phyloP scores from a whole-genome alignment of 1,140 invertebrate species.

The Apocrypta bakeri region DNA sequence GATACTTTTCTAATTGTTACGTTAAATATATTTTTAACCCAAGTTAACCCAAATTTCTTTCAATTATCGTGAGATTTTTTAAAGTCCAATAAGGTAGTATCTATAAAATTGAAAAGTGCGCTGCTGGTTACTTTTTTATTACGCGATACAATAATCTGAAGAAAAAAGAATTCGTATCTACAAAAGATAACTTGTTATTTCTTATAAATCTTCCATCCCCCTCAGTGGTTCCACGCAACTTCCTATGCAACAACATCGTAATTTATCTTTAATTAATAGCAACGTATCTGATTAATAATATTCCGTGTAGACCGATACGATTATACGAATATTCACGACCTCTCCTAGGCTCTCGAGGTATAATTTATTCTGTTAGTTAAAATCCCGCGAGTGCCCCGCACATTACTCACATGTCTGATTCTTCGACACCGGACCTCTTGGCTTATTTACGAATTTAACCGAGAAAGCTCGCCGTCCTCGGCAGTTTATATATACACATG shows the following conservation, averaged over 20 bases:
- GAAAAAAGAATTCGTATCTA: too few relatives aligned
- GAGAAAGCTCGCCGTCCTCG: background rate
- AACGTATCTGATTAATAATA: background rate
- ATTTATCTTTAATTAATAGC: background rate
- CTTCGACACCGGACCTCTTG: background rate
- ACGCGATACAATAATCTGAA: too few relatives aligned
- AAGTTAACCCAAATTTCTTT: too few relatives aligned
- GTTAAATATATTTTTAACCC: too few relatives aligned
- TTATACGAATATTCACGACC: background rate
- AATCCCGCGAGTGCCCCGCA: background rate
- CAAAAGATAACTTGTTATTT: background rate
- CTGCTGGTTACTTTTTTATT: too few relatives aligned
- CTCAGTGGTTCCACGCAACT: background rate
- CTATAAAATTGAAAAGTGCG: too few relatives aligned
- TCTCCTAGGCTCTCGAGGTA: background rate
- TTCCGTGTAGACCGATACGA: background rate
- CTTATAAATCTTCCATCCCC: background rate
- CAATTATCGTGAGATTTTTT: too few relatives aligned
- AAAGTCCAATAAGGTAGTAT: too few relatives aligned
- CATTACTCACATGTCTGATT: background rate
- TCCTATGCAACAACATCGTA: background rate
- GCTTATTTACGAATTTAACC: background rate
- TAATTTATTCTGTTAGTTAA: background rate
- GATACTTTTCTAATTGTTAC: too few relatives aligned
- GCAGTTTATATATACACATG: background rate